phyloP scores from a whole-genome alignment of 2,888 invertebrate genomes.

The Caenorhabditis zanzibari region DNA sequence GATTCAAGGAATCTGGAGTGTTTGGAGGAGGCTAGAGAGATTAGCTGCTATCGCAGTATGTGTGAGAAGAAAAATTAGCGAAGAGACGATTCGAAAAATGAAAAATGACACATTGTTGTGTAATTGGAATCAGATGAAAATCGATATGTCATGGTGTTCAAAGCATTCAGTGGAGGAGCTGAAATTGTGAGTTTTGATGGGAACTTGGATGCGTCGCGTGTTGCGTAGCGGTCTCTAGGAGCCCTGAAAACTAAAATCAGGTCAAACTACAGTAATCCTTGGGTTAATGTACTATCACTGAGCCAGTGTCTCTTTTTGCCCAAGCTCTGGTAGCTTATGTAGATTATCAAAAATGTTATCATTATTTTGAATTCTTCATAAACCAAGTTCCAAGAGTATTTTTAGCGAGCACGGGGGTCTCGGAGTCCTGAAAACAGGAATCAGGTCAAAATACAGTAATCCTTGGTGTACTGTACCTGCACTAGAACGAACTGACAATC shows the following conservation, averaged over 20 bases:
- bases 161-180: conserved; percentile 28
- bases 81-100: conserved; percentile 13
- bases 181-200: conserved; percentile 1
- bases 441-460: neutral
- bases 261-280: too few species aligned
- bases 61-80: neutral
- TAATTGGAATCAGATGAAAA: conserved; percentile 28
- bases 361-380: conserved; percentile 15
- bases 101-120: conserved; percentile 13
- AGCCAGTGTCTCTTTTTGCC: conserved; percentile 9
- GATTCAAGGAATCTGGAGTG: conserved; percentile 47
- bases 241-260: too few species aligned
- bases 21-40: conserved; percentile 35
- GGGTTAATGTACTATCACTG: conserved; percentile 40
- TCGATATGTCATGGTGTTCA: conserved; percentile 37
- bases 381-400: neutral
- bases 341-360: neutral
- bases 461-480: neutral
- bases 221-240: neutral
- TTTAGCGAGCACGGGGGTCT: conserved; percentile 3
- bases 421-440: conserved; percentile 8
- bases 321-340: neutral
- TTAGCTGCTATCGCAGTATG: neutral
- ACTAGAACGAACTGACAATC: conserved; percentile 33
- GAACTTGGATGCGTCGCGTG: neutral